Base-by-base conservation (phyloP, 2,888 invertebrate species). In the Troides oblongomaculatus region DNA sequence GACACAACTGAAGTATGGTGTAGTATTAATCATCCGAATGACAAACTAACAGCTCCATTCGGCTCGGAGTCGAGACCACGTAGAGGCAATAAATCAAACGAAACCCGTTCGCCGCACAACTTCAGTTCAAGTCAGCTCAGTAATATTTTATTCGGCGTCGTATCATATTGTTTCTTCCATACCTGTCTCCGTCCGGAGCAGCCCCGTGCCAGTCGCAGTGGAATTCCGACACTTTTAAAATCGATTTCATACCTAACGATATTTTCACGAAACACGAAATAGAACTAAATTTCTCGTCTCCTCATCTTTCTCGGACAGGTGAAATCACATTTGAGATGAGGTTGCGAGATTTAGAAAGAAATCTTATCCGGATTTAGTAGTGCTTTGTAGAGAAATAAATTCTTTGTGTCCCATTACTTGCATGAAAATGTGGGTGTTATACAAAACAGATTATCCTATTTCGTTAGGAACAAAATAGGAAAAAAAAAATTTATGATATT, bases 11-110 rank as follows among this genome's bases (percentile, higher is more conserved):
- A 70, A 71, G 58, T 71, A 68, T 60, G 18, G 60, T 60, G 66
- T 67, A 77, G 73, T 81, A 88, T 87, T 82, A 83, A 85, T 88
- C 84, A 84, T 79, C 73, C 74, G 77, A 79, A 80, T 83, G 81
- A 84, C 84, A 84, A 81, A 84, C 81, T 79, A 83, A 84, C 83
- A 83, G 83, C 78, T 84, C 77, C 79, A 84, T 84, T 79, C 75
- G 77, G 76, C 77, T 76, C 74, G 72, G 30, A 78, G 79, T 77
- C 79, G 74, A 76, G 77, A 79, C 79, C 82, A 79, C 76, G 78
- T 74, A 73, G 74, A 71, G 74, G 72, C 77, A 80, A 84, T 88
- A 85, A 87, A 88, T 88, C 85, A 86, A 73, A 74, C 68, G 66
- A 64, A 62, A 72, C 70, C 39, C 66, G 64, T 56, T 69, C 36